Evolutionary conservation across 37 sponge, comb jelly and placozoan genomes (phyloP), one percentile per base, ranked within the genome.

Genomic region (Agelas oroides): DNA sequence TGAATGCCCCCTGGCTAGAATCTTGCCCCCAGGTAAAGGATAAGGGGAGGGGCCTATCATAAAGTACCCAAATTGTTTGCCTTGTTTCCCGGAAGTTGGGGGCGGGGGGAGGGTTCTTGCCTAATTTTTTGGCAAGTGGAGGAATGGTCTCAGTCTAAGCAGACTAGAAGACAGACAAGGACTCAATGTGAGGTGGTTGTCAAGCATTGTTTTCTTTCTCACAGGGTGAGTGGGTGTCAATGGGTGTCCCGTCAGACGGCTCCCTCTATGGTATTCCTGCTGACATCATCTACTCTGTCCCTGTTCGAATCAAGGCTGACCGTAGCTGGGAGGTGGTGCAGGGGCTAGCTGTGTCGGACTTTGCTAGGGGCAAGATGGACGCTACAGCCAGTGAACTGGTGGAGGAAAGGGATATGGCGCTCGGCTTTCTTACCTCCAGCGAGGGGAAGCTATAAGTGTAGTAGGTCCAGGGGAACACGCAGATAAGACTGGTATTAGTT

Each of bases 191-290:
- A n/a, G n/a, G n/a, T n/a, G n/a, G n/a, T n/a, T n/a, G n/a, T n/a
- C n/a, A n/a, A n/a, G n/a, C n/a, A n/a, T n/a, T n/a, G n/a, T n/a
- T n/a, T 12, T 46, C 46, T 46, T 46, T 46, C 8, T 3, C 8
- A 8, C 46, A 98, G 95, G 97, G 88, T 58, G 88, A 96, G 68
- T 96, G 88, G 88, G 90, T 90, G 27, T 96, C 95, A 15, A 98
- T 98, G 99, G 99, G 97, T 23, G 95, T 98, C 12, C 21, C 81
- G 31, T 92, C 89, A 38, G 94, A 96, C 77, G 97, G 97, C 8
- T 74, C 90, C 67, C 63, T 85, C 54, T 98, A 98, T 58, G 93
- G 86, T 36, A 88, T 98, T 37, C 88, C 97, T 21, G 84, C 83
- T 61, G 94, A 88, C 2, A 41, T 96, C 28, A 83, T 98, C 70